Percentiles rank a stretch among this genome's conserved stretches.
These are phyloP conservation scores for Tetramorium bicarinatum DNA, from an alignment of 2,888 invertebrate genomes.

Conservation along the genomic window DNA sequence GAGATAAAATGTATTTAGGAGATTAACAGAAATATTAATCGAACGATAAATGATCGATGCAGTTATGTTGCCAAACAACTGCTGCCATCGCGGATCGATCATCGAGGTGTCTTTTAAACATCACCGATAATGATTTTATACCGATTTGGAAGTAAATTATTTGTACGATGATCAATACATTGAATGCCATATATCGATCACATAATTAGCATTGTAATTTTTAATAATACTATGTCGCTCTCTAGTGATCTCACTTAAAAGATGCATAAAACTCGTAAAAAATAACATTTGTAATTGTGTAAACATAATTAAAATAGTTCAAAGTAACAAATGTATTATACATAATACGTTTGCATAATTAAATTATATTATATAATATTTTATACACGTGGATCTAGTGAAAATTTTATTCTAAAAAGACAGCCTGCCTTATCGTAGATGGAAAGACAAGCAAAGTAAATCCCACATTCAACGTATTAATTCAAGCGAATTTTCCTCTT, in stretches of 20 bases:
- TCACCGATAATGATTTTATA: neutral
- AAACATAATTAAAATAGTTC: neutral
- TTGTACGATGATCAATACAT: neutral
- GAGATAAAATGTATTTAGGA: neutral
- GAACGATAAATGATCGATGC: neutral
- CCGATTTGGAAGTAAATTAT: neutral
- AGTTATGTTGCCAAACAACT: neutral
- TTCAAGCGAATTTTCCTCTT: neutral
- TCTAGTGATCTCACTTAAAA: neutral
- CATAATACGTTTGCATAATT: neutral
- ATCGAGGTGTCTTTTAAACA: neutral
- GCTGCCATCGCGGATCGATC: conserved; percentile 33
- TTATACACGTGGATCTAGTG: neutral
- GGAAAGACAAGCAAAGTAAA: neutral
- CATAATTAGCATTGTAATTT: neutral
- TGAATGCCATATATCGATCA: neutral
- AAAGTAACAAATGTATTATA: neutral
- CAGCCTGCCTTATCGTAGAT: too few species aligned
- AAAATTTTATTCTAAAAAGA: neutral
- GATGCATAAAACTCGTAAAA: neutral
- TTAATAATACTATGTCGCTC: neutral
- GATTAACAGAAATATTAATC: neutral
- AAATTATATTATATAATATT: neutral
- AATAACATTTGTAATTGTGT: neutral
- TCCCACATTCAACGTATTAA: neutral